Evolutionary conservation across 2,797 vertebrate species (phyloP).

Genomic region (Lagodon rhomboides): DNA sequence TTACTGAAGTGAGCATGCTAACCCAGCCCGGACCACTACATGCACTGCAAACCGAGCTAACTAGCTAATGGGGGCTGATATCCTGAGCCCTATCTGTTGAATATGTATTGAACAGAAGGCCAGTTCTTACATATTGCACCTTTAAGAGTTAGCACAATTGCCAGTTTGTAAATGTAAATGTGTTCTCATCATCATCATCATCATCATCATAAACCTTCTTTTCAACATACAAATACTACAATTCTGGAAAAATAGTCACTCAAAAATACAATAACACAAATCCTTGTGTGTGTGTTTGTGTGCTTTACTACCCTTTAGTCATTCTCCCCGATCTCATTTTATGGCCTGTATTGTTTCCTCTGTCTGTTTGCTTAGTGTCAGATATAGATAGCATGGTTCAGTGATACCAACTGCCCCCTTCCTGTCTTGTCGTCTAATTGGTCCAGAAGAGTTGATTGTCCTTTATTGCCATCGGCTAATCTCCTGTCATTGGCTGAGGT

Average conservation of each 20-base stretch:
- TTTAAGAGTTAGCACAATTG: no score
- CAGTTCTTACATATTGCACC: no score
- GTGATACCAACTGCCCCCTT: conserved; percentile 14
- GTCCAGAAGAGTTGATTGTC: conserved; percentile 50
- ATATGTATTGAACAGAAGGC: no score
- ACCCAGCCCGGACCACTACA: no score
- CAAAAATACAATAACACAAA: background rate
- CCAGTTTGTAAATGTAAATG: no score
- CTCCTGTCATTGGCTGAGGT: conserved; percentile 52
- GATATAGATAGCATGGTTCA: conserved; percentile 46
- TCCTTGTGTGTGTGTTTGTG: conserved; percentile 16
- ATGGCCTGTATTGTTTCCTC: conserved; percentile 48
- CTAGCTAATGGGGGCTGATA: no score
- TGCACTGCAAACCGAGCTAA: no score
- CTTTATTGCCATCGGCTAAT: conserved; percentile 45
- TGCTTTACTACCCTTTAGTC: conserved; percentile 22
- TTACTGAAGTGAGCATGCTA: no score
- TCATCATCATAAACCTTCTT: background rate
- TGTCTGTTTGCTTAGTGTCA: conserved; percentile 48
- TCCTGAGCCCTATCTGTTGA: no score
- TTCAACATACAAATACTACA: background rate
- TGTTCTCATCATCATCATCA: no score
- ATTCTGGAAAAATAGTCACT: background rate
- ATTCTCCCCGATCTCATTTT: conserved; percentile 38
- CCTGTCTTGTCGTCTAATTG: conserved; percentile 52